Percentiles rank a stretch among this genome's conserved stretches.
These are phyloP conservation scores for Entelurus aequoreus DNA, from an alignment of 2,113 vertebrate genomes.

Conservation along the genomic window DNA sequence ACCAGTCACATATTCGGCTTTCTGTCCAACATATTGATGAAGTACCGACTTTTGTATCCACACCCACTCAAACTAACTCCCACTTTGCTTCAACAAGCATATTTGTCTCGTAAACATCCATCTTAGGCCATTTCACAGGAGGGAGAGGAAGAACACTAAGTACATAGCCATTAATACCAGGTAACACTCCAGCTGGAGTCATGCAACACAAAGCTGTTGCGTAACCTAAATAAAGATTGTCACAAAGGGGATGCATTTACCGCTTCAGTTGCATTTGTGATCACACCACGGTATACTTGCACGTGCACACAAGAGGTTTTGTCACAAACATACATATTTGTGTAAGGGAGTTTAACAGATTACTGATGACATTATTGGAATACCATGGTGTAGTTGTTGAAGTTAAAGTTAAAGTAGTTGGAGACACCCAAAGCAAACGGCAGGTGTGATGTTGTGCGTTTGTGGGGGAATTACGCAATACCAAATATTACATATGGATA, in stretches of 20 bases:
- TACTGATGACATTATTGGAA: neutral
- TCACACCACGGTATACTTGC: slow-evolving; percentile 11
- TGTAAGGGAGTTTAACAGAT: neutral
- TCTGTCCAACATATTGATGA: neutral
- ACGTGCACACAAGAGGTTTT: slow-evolving; percentile 15
- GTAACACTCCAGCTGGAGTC: neutral
- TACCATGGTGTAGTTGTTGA: no score
- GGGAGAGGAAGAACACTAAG: neutral
- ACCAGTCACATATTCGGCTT: neutral
- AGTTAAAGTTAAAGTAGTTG: no score
- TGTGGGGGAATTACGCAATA: no score
- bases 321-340: neutral
- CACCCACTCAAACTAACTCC: neutral
- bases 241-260: slow-evolving; percentile 34
- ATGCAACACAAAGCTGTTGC: neutral
- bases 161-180: neutral
- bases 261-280: slow-evolving; percentile 8
- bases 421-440: no score
- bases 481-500: no score
- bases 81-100: neutral
- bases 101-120: neutral
- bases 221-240: slow-evolving; percentile 4
- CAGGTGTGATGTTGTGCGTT: no score
- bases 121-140: neutral
- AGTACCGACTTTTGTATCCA: neutral